A percentile compares a stretch with the other conserved stretches of the same genome.
Conservation (phyloP, 2,888 invertebrate genomes). For the Abrostola tripartita region DNA sequence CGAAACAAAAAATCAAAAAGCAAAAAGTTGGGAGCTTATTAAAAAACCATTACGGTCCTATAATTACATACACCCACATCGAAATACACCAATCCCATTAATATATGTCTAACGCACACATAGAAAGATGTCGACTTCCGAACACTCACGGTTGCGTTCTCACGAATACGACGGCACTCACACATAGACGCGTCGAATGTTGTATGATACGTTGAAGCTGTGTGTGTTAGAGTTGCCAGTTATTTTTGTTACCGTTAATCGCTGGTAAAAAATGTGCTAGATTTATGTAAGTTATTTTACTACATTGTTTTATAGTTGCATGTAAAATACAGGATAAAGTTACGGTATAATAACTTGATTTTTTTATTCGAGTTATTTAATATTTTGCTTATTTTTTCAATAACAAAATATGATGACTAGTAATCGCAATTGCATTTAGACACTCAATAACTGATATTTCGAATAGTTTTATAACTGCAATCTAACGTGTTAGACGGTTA, state of each 20-base stretch:
- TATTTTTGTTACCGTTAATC: slow-evolving; percentile 47
- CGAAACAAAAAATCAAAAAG: slow-evolving; percentile 49
- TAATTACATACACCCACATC: slow-evolving; percentile 85
- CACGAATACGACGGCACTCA: slow-evolving; percentile 64
- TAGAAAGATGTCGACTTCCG: slow-evolving; percentile 44
- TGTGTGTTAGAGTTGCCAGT: slow-evolving; percentile 70
- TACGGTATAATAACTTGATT: neutral
- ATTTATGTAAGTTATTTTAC: slow-evolving; percentile 6
- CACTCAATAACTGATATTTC: too few relatives aligned
- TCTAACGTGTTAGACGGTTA: too few relatives aligned
- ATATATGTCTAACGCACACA: slow-evolving; percentile 79
- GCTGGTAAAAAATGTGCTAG: slow-evolving; percentile 37
- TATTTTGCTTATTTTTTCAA: neutral
- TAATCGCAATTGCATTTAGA: too few relatives aligned
- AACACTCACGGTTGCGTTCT: slow-evolving; percentile 60
- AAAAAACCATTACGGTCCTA: slow-evolving; percentile 84
- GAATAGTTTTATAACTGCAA: too few relatives aligned
- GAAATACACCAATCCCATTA: slow-evolving; percentile 82
- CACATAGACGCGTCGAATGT: slow-evolving; percentile 57
- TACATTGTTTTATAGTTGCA: neutral
- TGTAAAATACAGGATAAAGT: neutral
- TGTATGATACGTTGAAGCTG: slow-evolving; percentile 55
- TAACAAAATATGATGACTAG: slow-evolving; percentile 1
- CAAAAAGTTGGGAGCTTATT: slow-evolving; percentile 80
- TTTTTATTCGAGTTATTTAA: neutral